Base-by-base conservation (phyloP, 1,140 invertebrate genomes). In the Drosophila busckii region DNA sequence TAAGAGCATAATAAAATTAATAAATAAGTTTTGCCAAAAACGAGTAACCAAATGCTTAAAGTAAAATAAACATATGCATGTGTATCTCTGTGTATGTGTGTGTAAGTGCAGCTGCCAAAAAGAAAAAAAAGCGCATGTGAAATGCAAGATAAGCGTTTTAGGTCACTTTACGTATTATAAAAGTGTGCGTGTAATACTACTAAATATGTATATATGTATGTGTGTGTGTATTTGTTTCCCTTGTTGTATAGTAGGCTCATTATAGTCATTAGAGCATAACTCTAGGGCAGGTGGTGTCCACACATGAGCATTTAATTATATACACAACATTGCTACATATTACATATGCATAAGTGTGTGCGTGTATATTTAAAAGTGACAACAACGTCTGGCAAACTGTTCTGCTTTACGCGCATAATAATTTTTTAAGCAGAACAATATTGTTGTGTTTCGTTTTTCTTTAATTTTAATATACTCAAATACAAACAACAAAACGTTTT, bases 211-310 rank as follows among this genome's bases (percentile, higher is more conserved):
- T 41, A 29, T 16, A 22, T 32, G 10, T 29, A 13, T 52, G 17
- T 46, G n/a, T 31, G 31, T 29, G 52, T 48, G 31, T 29, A 26
- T 31, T 58, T 55, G 19, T 53, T 61, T 68, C 54, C 46, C 54
- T 45, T 55, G 41, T 32, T 46, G 25, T 69, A 49, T 46, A 52
- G n/a, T n/a, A n/a, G n/a, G n/a, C 48, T 53, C 35, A 58, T 68
- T 67, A 65, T 80, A 69, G 69, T 82, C 75, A 59, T 49, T 64
- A 55, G 64, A 82, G 64, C 75, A 80, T 60, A 80, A 82, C 75
- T 48, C 44, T 60, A 75, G 69, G 75, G 75, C 75, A 80, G 75
- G 75, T 80, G 75, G 69, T 82, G 73, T 69, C 75, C 60, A 64
- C 62, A 78, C 58, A 69, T 58, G 44, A 56, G 37, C 53, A 56